These are phyloP conservation scores for Drosophila subsilvestris DNA, from an alignment of 2,888 invertebrate genomes.

Conservation along the genomic window DNA sequence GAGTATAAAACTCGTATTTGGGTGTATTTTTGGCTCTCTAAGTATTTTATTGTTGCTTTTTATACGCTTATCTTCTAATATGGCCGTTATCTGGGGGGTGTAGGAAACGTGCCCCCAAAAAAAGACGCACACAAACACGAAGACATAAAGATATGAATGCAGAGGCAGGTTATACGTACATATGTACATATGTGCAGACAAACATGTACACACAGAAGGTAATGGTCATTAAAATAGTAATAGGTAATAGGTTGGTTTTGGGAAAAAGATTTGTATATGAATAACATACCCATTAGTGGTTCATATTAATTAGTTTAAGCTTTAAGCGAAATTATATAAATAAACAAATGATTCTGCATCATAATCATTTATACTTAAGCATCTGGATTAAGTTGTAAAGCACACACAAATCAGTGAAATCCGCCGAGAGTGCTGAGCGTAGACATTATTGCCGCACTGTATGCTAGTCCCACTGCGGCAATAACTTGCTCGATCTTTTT, in stretches of 20 bases:
- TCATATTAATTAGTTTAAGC: no score
- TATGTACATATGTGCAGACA: constrained; percentile 12
- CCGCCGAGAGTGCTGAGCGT: background rate
- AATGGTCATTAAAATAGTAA: background rate
- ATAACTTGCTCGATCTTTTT: background rate
- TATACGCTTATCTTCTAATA: constrained; percentile 27
- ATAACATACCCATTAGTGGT: background rate
- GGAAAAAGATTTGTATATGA: background rate
- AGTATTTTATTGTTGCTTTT: constrained; percentile 13
- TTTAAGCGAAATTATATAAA: background rate
- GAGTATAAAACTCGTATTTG: background rate
- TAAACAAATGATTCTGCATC: background rate
- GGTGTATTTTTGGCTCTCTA: constrained; percentile 12
- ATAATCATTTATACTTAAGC: background rate
- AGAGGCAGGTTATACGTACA: constrained; percentile 3
- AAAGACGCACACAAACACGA: constrained; percentile 7
- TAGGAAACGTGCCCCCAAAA: constrained; percentile 40
- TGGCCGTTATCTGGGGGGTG: constrained; percentile 24
- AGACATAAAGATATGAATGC: constrained; percentile 1
- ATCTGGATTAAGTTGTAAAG: no score
- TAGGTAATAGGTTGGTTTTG: background rate
- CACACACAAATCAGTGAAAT: background rate
- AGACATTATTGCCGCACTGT: background rate
- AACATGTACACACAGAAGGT: background rate
- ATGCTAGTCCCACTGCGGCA: background rate